A percentile compares a stretch with the other conserved stretches of the same genome.
phyloP scores from a whole-genome alignment of 1,140 invertebrate genomes.

The Penaeus japonicus region DNA sequence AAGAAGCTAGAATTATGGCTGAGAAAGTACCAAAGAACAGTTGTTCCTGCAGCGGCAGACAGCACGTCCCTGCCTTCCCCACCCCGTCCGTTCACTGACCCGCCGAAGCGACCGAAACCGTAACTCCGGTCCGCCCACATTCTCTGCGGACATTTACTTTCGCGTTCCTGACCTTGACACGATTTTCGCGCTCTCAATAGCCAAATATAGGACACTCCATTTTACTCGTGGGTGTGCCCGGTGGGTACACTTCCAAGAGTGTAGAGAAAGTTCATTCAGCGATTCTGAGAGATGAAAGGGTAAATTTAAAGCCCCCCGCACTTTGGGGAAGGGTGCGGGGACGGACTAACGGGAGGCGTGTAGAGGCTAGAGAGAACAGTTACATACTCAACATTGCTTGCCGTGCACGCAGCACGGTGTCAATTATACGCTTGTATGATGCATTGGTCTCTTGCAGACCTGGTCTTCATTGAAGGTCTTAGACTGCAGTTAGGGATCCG shows the following conservation, averaged over 20 bases:
- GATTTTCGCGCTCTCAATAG: slow-evolving; percentile 17
- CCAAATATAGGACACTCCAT: slow-evolving; percentile 40
- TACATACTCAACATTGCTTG: slow-evolving; percentile 17
- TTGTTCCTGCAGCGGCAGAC: background rate
- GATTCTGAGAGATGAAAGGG: background rate
- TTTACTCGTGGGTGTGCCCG: background rate
- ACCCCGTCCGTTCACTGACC: slow-evolving; percentile 20
- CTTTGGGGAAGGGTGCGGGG: slow-evolving; percentile 1
- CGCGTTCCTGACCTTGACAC: slow-evolving; percentile 47
- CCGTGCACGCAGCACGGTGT: background rate
- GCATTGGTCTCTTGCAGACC: background rate
- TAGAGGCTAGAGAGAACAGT: slow-evolving; percentile 29
- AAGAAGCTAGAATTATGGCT: too few species aligned
- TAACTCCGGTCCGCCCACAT: background rate
- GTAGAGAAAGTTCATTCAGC: slow-evolving; percentile 10
- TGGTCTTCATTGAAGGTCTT: background rate
- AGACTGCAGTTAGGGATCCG: too few species aligned
- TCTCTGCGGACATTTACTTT: slow-evolving; percentile 31
- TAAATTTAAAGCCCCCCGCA: too few species aligned
- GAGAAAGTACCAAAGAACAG: too few species aligned
- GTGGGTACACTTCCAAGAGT: background rate
- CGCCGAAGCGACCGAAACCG: slow-evolving; percentile 26
- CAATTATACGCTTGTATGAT: background rate
- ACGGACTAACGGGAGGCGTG: slow-evolving; percentile 19
- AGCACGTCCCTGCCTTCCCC: background rate